Percentiles rank a stretch among this genome's conserved stretches.
These are phyloP conservation scores for Patella pellucida DNA, from an alignment of 2,888 invertebrate species.

Conservation along the genomic window DNA sequence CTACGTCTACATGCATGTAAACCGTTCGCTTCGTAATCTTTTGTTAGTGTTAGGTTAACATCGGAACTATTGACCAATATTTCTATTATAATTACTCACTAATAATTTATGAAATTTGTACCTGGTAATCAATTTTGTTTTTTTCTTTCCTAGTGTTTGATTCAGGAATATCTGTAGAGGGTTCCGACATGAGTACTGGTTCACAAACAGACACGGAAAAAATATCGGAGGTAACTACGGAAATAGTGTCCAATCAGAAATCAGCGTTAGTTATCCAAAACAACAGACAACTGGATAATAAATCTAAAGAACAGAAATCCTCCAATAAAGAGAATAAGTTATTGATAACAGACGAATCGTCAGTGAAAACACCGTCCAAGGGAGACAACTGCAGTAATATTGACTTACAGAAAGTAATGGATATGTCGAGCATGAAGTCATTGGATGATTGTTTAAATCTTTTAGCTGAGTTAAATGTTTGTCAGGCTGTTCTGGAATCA, in stretches of 20 bases:
- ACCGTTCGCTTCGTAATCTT: too few relatives aligned
- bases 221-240: background rate
- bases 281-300: background rate
- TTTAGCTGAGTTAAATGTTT: constrained; percentile 59
- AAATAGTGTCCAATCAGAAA: background rate
- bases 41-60: too few relatives aligned
- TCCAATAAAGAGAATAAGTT: background rate
- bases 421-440: constrained; percentile 52
- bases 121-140: background rate
- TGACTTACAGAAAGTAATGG: constrained; percentile 51
- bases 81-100: background rate
- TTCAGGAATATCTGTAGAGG: background rate
- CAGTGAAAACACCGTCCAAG: background rate
- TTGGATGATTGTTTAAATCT: constrained; percentile 64
- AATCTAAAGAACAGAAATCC: background rate
- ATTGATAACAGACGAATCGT: background rate
- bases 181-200: constrained; percentile 8
- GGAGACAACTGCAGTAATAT: constrained; percentile 31
- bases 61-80: background rate
- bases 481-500: constrained; percentile 59
- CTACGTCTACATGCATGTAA: too few relatives aligned
- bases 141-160: background rate
- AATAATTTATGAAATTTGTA: background rate
- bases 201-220: constrained; percentile 20
- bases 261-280: background rate